Evolutionary conservation across 2,113 vertebrate species (phyloP), one percentile per base, ranked within the genome.

Genomic region (Syngnathoides biaculeatus): DNA sequence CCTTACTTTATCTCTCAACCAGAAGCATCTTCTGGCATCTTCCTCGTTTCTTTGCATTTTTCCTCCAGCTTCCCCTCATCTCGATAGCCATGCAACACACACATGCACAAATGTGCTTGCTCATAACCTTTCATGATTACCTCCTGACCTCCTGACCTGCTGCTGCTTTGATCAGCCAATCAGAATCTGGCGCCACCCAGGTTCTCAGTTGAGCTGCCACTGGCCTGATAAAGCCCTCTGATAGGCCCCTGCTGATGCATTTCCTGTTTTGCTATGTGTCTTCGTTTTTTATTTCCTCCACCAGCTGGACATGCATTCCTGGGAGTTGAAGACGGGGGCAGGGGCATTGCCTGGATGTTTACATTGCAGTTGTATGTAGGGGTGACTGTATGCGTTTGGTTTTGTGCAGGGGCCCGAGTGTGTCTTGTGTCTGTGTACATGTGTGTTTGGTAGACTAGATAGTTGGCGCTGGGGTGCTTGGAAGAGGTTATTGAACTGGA

Each of bases 231-330:
- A 87, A 84, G 82, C 74, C 78, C 68, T 83, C 78, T 79, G 87
- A 91, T 89, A 88, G 83, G 75, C 78, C 80, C 71, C 84, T 79
- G 78, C 84, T 89, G 84, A 85, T 91, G 87, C 73, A 88, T 89
- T 91, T 92, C 91, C 88, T 91, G 89, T 92, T 91, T 87, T 88
- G 84, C 79, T 87, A 75, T 85, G 78, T 79, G 72, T 87, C 78
- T 82, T 87, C 74, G 50, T 83, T 85, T 76, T 81, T 77, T 72
- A 76, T 80, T 84, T 84, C 78, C 80, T 79, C 84, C 79, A 83
- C 84, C 86, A 90, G 85, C 89, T 89, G 89, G 86, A 75, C 79
- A 53, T 55, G 67, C 84, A 88, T 88, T 88, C 89, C 82, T 86
- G 20, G 17, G 75, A 75, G 82, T 73, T 24, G 26, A 71, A 75